Base-by-base conservation (phyloP, 2,113 vertebrate species). In the Phalacrocorax pelagicus region DNA sequence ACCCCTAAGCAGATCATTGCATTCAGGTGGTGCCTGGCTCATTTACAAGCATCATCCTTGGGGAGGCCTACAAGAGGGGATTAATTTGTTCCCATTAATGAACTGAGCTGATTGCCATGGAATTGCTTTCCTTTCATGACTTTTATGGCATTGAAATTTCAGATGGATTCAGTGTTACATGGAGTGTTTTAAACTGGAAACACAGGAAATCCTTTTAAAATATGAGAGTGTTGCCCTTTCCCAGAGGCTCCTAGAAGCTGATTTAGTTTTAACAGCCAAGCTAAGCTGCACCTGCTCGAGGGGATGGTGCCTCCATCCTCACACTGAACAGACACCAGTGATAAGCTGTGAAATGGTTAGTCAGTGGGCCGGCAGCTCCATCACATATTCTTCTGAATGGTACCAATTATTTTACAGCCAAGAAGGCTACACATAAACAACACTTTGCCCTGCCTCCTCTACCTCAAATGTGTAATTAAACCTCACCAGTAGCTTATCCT, bases 401-500 rank as follows among this genome's bases (percentile, higher is more conserved):
- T 88, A 80, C 78, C 71, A 80, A 82, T 85, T 91, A 96, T 63
- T 77, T 58, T 81, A 38, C 42, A 84, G 85, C 32, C 2, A 3
- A 87, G 81, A 91, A 94, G 26, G 81, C 72, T 80, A 34, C 66
- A 23, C 67, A 57, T 74, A 92, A 91, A 81, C 46, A 92, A 14
- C 12, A 15, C 57, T 92, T 89, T 59, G 24, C 77, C 44, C 61
- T 93, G 93, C 59, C 65, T 94, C 79, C 88, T 88, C n/a, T 83
- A 77, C 63, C 55, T 91, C 86, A 79, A 42, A 83, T 36, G 32
- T 71, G 72, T 88, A 92, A 94, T 95, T 95, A 94, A 94, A 80
- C 61, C 57, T 84, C 62, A 72, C 23, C 79, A 83, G 91, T 69
- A 83, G 65, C 59, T 94, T 87, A 74, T 71, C 36, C 85, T 75